Evolutionary conservation across 2,797 vertebrate genomes (phyloP).

Genomic region (Danio kyathit): DNA sequence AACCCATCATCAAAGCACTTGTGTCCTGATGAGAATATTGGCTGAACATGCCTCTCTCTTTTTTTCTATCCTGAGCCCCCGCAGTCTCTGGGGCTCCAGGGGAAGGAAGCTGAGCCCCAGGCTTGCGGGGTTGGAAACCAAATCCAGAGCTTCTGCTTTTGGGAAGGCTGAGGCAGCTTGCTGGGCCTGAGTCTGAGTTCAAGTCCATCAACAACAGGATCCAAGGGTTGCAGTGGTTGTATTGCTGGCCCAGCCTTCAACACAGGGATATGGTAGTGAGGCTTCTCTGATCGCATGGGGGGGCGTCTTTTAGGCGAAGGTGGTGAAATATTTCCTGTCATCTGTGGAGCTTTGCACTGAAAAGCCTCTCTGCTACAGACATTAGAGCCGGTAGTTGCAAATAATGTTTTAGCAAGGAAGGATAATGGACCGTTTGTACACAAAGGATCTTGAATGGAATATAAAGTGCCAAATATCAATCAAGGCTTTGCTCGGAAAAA

Average conservation of each 20-base stretch:
- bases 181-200: conserved; percentile 28
- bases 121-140: conserved; percentile 49
- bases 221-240: conserved; percentile 47
- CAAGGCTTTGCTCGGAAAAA: too few species aligned
- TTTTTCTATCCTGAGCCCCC: conserved; percentile 42
- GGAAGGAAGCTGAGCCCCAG: conserved; percentile 46
- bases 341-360: conserved; percentile 23
- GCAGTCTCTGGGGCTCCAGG: conserved; percentile 50
- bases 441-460: not conserved
- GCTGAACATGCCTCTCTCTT: conserved; percentile 26
- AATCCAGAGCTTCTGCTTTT: conserved; percentile 47
- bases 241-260: conserved; percentile 34
- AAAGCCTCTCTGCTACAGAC: conserved; percentile 48
- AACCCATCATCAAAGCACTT: conserved; percentile 45
- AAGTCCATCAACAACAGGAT: conserved; percentile 48
- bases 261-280: conserved; percentile 19
- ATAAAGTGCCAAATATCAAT: not conserved
- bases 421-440: not conserved
- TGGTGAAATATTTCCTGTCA: conserved; percentile 32
- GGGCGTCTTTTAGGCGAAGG: not conserved
- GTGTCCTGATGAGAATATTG: conserved; percentile 50
- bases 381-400: conserved; percentile 29
- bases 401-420: not conserved
- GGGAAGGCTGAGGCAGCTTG: conserved; percentile 32
- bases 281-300: conserved; percentile 5